Evolutionary conservation across 2,113 vertebrate genomes (phyloP).

Genomic region (Oxyruncus cristatus): DNA sequence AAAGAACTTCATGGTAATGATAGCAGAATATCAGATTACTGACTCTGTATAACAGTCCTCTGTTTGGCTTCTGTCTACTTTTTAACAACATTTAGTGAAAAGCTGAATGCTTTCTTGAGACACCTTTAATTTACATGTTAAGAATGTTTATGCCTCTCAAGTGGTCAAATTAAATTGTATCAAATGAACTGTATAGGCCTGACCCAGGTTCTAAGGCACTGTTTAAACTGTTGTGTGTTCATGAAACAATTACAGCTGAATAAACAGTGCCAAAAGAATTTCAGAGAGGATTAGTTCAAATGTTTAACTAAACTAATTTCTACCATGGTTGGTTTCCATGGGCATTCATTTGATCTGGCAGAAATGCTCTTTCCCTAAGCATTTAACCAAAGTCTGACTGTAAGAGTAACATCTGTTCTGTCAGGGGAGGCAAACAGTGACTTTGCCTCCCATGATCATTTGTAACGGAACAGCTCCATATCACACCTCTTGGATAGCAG

Average conservation of each 20-base stretch:
- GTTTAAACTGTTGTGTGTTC: conserved; percentile 28
- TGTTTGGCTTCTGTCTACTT: conserved; percentile 43
- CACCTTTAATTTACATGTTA: conserved; percentile 35
- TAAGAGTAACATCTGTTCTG: neutral
- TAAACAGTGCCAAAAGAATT: conserved; percentile 38
- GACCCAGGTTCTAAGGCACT: conserved; percentile 3
- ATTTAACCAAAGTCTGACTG: neutral
- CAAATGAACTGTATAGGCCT: neutral
- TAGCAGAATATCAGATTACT: conserved; percentile 42
- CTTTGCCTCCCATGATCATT: neutral
- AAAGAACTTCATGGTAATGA: conserved; percentile 33
- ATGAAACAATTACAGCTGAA: conserved; percentile 40
- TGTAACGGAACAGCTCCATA: neutral
- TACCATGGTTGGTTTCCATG: neutral
- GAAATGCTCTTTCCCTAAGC: neutral
- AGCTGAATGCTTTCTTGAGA: conserved; percentile 37
- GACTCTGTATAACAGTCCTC: neutral
- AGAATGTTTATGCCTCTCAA: conserved; percentile 53
- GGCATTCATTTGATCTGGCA: neutral
- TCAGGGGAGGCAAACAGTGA: neutral
- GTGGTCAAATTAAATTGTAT: conserved; percentile 59
- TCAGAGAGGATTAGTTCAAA: conserved; percentile 38
- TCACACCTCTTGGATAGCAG: neutral
- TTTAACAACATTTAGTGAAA: conserved; percentile 21
- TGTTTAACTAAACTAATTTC: conserved; percentile 42